These are phyloP conservation scores for Gastrophryne carolinensis DNA, from an alignment of 2,797 vertebrate species.

Conservation along the genomic window DNA sequence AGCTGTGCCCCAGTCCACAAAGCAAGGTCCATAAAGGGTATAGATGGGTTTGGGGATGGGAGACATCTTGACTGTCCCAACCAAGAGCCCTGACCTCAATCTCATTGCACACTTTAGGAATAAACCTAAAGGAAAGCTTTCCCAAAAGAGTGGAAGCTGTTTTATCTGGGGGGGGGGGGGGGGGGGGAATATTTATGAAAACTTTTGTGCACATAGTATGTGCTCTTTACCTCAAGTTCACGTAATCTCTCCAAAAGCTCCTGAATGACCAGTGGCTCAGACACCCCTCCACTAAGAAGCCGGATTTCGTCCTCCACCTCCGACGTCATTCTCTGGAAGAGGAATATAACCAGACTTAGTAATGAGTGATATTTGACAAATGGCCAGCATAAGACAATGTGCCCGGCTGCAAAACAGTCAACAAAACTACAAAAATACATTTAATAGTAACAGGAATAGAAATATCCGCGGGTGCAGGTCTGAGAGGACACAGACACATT, in stretches of 20 bases:
- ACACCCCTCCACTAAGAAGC: conserved; percentile 69
- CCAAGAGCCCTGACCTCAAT: no score
- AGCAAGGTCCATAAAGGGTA: no score
- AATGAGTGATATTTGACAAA: conserved; percentile 1
- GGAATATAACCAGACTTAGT: background rate
- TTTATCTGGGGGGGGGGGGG: no score
- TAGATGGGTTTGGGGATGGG: no score
- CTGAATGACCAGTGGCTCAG: conserved; percentile 80
- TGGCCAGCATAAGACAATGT: background rate
- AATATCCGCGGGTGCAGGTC: background rate
- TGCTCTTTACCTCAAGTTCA: conserved; percentile 83
- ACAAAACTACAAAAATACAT: background rate
- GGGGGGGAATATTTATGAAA: no score
- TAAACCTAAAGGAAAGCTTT: no score
- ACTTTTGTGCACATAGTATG: no score
- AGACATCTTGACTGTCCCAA: no score
- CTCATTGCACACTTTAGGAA: no score
- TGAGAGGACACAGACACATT: background rate
- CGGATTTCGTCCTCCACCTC: conserved; percentile 79
- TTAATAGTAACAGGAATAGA: conserved; percentile 6
- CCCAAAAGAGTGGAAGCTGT: no score
- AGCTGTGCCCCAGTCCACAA: no score
- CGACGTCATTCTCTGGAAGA: conserved; percentile 73
- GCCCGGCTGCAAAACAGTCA: background rate
- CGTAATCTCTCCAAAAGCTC: conserved; percentile 87